Base-by-base conservation (phyloP, 1,140 invertebrate species). In the Nomia melanderi region DNA sequence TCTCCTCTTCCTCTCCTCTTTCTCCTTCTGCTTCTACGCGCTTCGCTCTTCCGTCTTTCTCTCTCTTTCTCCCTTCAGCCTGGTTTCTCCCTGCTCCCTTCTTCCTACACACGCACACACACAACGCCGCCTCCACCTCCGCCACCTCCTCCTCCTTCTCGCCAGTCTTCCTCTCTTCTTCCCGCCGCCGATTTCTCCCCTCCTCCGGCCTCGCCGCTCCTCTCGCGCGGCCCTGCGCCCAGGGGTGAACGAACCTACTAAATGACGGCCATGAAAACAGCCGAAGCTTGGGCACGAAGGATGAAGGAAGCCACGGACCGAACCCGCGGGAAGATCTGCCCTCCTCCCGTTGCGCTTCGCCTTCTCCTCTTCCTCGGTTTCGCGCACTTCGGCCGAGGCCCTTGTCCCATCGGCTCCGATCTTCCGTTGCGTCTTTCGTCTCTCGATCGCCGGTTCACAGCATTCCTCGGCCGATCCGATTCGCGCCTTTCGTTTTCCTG, bases 201-300 rank as follows among this genome's bases (percentile, higher is more conserved):
- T 59, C 70, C 63, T 53, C 33, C 75, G 64, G 5, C 71, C 44
- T 75, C 72, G 64, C 69, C 44, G 64, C 36, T 81, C 53, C 76
- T 60, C 69, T 83, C 70, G 74, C 74, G 39, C 78, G 83, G 81
- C 85, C 86, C 88, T 86, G 84, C 79, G 75, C 86, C 87, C 79
- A 90, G 90, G 89, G 91, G 91, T 92, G 91, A 92, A 92, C 87
- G 91, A 92, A 92, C 91, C 90, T 89, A 92, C 91, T 91, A 92
- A 92, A 92, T 92, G 90, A 92, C 91, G 91, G 91, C 91, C 91
- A 92, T 92, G 91, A 92, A 92, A 92, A 92, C 91, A 91, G 89
- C 90, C 91, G 88, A 91, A 90, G 89, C 88, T 87, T 84, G 87
- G 86, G 84, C 87, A 88, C 89, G 89, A 88, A 90, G 88, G 87